phyloP scores from a whole-genome alignment of 2,888 invertebrate genomes.

The Meiosimyza platycephala region DNA sequence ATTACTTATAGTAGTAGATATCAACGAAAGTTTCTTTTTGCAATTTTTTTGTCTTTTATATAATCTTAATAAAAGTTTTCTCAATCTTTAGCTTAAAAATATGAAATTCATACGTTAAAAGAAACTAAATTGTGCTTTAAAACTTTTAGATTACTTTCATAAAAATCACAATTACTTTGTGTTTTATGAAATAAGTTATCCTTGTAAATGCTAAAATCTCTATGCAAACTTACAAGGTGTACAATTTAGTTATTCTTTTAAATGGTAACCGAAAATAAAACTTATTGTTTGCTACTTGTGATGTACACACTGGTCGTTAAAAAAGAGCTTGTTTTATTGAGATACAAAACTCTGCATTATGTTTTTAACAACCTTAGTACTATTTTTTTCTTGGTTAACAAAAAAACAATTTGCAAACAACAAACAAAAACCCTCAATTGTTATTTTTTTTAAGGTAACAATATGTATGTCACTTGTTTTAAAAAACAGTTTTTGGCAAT shows the following conservation, averaged over 20 bases:
- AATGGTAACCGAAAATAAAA: conserved; percentile 61
- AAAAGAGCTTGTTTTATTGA: conserved; percentile 40
- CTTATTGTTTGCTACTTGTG: conserved; percentile 66
- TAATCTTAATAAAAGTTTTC: conserved; percentile 41
- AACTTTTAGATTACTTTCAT: conserved; percentile 42
- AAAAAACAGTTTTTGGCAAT: conserved; percentile 29
- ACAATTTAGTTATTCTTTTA: conserved; percentile 52
- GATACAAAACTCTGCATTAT: conserved; percentile 16
- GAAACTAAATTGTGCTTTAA: conserved; percentile 56
- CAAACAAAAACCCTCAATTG: conserved; percentile 61
- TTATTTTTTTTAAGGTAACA: neutral
- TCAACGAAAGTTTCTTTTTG: conserved; percentile 47
- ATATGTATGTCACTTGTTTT: conserved; percentile 26
- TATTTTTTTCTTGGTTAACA: conserved; percentile 59
- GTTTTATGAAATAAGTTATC: conserved; percentile 26
- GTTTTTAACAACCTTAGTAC: conserved; percentile 61
- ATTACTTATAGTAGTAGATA: conserved; percentile 46
- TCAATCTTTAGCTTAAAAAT: conserved; percentile 58
- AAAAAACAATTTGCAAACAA: conserved; percentile 66
- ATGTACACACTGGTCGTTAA: conserved; percentile 63
- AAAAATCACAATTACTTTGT: conserved; percentile 39
- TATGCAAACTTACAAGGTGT: conserved; percentile 39
- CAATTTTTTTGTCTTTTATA: neutral
- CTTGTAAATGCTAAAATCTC: conserved; percentile 17
- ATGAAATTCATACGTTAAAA: conserved; percentile 33